Evolutionary conservation across 2,888 invertebrate species (phyloP).

Genomic region (Metellina segmentata): DNA sequence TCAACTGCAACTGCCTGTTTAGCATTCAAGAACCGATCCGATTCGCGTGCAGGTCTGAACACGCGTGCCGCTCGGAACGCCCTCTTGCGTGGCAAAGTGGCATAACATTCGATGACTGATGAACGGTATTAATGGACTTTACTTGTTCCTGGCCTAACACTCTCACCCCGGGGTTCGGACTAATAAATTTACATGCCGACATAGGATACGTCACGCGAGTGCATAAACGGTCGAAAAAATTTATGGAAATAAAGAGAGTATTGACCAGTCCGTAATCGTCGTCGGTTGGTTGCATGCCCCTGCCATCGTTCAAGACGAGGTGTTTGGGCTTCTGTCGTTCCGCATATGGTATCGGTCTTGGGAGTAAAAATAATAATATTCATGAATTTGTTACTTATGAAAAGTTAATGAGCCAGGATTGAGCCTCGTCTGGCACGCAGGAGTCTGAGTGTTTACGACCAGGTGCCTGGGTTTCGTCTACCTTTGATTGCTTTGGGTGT

Average conservation of each 20-base stretch:
- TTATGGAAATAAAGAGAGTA: conserved; percentile 20
- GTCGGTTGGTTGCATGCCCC: conserved; percentile 24
- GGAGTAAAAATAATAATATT: conserved; percentile 15
- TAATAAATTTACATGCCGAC: conserved; percentile 65
- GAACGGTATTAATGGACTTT: conserved; percentile 60
- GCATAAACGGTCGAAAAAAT: conserved; percentile 17
- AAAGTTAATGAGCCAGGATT: conserved; percentile 31
- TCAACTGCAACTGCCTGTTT: background rate
- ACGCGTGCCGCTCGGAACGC: conserved; percentile 33
- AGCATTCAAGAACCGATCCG: conserved; percentile 6
- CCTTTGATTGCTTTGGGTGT: background rate
- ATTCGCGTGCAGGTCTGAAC: conserved; percentile 31
- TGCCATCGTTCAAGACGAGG: background rate
- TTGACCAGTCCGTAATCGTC: conserved; percentile 14
- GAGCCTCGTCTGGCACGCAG: background rate
- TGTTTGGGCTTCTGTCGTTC: conserved; percentile 28
- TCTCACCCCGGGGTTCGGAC: conserved; percentile 32
- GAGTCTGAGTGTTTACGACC: background rate
- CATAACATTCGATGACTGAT: conserved; percentile 63
- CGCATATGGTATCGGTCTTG: background rate
- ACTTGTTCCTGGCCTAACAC: conserved; percentile 52
- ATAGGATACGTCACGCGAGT: conserved; percentile 3
- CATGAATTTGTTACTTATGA: conserved; percentile 38
- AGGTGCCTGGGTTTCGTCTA: background rate
- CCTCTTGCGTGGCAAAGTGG: conserved; percentile 69